Conservation (phyloP, 1,140 invertebrate genomes). For the Drosophila lacertosa region DNA sequence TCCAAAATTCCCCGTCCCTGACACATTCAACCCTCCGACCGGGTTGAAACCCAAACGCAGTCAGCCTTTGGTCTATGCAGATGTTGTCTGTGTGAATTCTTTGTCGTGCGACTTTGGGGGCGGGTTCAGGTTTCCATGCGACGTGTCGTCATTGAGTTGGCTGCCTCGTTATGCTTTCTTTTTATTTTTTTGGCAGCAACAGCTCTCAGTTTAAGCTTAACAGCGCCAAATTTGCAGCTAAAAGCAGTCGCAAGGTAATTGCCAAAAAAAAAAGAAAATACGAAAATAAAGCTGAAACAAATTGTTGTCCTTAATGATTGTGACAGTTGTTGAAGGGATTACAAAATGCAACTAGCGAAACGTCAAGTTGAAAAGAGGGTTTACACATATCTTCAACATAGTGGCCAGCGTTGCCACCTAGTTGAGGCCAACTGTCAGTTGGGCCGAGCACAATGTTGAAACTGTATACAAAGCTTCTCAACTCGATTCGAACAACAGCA, state of each 20-base stretch:
- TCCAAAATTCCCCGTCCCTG: too few species aligned
- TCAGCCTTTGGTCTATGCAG: not conserved
- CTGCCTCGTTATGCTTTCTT: slow-evolving; percentile 21
- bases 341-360: not conserved
- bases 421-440: not conserved
- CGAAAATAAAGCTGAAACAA: not conserved
- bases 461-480: not conserved
- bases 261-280: slow-evolving; percentile 11
- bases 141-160: slow-evolving; percentile 2
- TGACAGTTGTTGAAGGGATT: not conserved
- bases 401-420: slow-evolving; percentile 10
- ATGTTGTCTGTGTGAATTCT: slow-evolving; percentile 12
- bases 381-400: too few species aligned
- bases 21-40: not conserved
- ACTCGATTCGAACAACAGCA: slow-evolving; percentile 1
- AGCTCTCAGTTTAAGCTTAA: not conserved
- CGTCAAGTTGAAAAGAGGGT: not conserved
- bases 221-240: slow-evolving; percentile 18
- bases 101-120: slow-evolving; percentile 25
- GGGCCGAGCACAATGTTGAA: not conserved
- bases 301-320: not conserved
- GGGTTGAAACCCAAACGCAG: not conserved
- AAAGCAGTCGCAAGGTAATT: slow-evolving; percentile 15
- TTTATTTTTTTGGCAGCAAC: not conserved
- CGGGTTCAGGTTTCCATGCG: slow-evolving; percentile 13